Evolutionary conservation across 2,888 invertebrate genomes (phyloP), one percentile per base, ranked within the genome.

Genomic region (Eulithis prunata): DNA sequence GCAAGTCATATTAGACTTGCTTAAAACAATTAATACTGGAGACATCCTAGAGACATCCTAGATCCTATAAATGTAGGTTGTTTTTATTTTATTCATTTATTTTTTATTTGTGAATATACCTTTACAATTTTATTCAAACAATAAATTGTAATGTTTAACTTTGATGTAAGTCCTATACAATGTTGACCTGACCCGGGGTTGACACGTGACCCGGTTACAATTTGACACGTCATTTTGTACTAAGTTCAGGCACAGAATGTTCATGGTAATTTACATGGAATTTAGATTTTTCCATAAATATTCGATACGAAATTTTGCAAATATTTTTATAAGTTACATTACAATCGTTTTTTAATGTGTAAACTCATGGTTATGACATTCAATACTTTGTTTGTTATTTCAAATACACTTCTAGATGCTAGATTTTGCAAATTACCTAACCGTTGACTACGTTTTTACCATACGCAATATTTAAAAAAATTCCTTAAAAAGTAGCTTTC

Each of bases 131-230:
- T 36, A 36, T 36, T 38, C 8, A n/a, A 53, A 53, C 13, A 7
- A 53, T 53, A 38, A 21, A 53, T n/a, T 52, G 4, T 10, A 43
- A 52, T 41, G 21, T 59, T 54, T 38, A 54, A 41, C 11, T 74
- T 78, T 71, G 70, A 74, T 68, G 72, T 66, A 73, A 66, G 64
- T 67, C 62, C 71, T 71, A 74, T 75, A 75, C 73, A 74, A 75
- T 70, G 72, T 67, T 65, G 75, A 65, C 79, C 71, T 81, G 82
- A 80, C 84, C 85, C 80, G 74, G 81, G 73, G 68, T 66, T 66
- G 71, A 68, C 71, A 66, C 75, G 66, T 77, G 84, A 82, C 85
- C 83, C 68, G 75, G 79, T 79, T 78, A 71, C 78, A 80, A 78
- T 77, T 80, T 75, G 76, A 80, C 73, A 75, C 60, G 76, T 80